Base-by-base conservation (phyloP, 2,113 vertebrate species). In the Procavia capensis region DNA sequence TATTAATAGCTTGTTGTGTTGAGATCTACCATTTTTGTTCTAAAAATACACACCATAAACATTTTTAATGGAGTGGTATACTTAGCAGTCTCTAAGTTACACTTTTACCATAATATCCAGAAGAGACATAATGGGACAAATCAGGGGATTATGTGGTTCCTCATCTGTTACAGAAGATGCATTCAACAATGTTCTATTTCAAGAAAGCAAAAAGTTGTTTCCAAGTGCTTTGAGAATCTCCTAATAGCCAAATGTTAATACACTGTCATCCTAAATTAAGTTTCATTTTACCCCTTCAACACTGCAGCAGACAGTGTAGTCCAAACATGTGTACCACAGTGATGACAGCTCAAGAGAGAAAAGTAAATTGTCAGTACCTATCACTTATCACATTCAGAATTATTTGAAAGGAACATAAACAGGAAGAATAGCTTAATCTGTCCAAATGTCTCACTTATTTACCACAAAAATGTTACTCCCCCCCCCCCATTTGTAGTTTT, bases 391-490 rank as follows among this genome's bases (percentile, higher is more conserved):
- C 80, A 90, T 88, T 80, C 84, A 90, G 70, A 72, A 94, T 34
- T 63, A 94, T 94, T 39, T n/a, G 80, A 96, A 95, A 91, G 90
- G 88, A 90, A 96, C 87, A 64, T 95, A 96, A 96, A 95, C 7
- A 97, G 43, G 94, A 25, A 88, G 86, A 85, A 61, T 20, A 81
- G 47, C 47, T 91, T 93, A 96, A 86, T 82, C 22, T 85, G 41
- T 85, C 81, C 93, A 97, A 96, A 93, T 90, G 93, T 86, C 95
- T 96, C 86, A 72, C 76, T 94, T 75, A 94, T 74, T 93, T 85
- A 94, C 75, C 82, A 95, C 29, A 72, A 82, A 94, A 93, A 93
- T 79, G 64, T 50, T 81, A 93, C 82, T 54, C 78, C 90, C 91
- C 90, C 91, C 94, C 50, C 94, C 45, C 54, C 68, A 91, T 96